Base-by-base conservation (phyloP, 1,140 invertebrate genomes). In the Bombus sylvicola region DNA sequence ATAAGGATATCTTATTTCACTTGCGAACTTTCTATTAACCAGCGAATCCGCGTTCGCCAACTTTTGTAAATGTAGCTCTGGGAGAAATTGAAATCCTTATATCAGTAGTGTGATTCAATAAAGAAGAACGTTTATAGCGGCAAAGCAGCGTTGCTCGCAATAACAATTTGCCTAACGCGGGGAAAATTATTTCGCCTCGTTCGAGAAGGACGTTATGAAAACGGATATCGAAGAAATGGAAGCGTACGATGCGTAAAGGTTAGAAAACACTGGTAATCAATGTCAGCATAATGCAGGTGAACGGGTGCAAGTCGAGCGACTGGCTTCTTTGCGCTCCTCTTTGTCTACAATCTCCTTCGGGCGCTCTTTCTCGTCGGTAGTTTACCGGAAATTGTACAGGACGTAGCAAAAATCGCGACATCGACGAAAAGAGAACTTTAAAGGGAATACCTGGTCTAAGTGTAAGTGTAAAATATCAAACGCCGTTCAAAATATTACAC, bases 181-280 rank as follows among this genome's bases (percentile, higher is more conserved):
- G 57, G 75, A 64, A 64, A 43, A 78, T 78, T 59, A 78, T 78
- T 78, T 64, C 13, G 15, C n/a, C 75, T 64, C 75, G 75, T 78
- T 78, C 47, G 31, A 31, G 37, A 64, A 15, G 18, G 53, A 53
- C 22, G 73, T 75, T 75, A 75, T 75, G 73, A 75, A 78, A 78
- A 64, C 59, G 57, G 75, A 62, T 78, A 62, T 66, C 57, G 75
- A 64, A 64, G 75, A 78, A 78, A 59, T n/a, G 74, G n/a, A 78
- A 25, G 73, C 43, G n/a, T 31, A 43, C 39, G 75, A 64, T 62
- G 75, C 75, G 75, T 64, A 64, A 41, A 78, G 75, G 53, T 59
- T 78, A 78, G 37, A 78, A 78, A 78, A 78, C 75, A 78, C 57
- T 78, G 59, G 75, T 78, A 64, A 64, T 78, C 75, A 78, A 64